Evolutionary conservation across 2,888 invertebrate genomes (phyloP).

Genomic region (Leptinotarsa peninsularis): DNA sequence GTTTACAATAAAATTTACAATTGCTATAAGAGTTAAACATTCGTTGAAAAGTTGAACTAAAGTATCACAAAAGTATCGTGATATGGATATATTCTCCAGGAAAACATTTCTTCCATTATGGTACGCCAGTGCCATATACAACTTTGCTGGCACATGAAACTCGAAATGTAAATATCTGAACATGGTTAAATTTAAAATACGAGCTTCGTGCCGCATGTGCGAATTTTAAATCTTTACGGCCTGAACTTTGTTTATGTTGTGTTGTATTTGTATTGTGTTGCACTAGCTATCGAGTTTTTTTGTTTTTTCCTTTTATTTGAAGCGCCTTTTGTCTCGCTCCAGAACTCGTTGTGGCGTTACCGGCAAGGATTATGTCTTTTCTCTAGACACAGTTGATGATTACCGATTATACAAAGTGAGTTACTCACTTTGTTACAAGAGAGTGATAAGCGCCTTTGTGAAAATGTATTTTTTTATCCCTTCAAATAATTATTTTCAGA

Average conservation of each 20-base stretch:
- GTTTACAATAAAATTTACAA: too few relatives aligned
- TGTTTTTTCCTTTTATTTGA: slow-evolving; percentile 17
- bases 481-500: too few relatives aligned
- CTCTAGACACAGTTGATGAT: slow-evolving; percentile 13
- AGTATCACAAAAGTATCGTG: too few relatives aligned
- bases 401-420: neutral
- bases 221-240: slow-evolving; percentile 64
- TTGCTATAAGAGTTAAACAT: too few relatives aligned
- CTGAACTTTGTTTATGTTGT: slow-evolving; percentile 63
- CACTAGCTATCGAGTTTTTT: slow-evolving; percentile 19
- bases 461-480: too few relatives aligned
- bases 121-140: slow-evolving; percentile 13
- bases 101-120: neutral
- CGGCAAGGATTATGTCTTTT: slow-evolving; percentile 19
- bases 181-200: slow-evolving; percentile 58
- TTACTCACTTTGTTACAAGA: neutral
- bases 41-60: too few relatives aligned
- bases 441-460: too few relatives aligned
- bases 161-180: slow-evolving; percentile 56
- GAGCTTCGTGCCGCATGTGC: slow-evolving; percentile 65
- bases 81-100: neutral
- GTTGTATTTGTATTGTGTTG: slow-evolving; percentile 60
- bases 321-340: slow-evolving; percentile 37
- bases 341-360: slow-evolving; percentile 37
- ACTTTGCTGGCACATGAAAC: slow-evolving; percentile 33